These are phyloP conservation scores for Mesocentrotus franciscanus DNA, from an alignment of 53 echinoderm and acorn worm genomes.

Conservation along the genomic window DNA sequence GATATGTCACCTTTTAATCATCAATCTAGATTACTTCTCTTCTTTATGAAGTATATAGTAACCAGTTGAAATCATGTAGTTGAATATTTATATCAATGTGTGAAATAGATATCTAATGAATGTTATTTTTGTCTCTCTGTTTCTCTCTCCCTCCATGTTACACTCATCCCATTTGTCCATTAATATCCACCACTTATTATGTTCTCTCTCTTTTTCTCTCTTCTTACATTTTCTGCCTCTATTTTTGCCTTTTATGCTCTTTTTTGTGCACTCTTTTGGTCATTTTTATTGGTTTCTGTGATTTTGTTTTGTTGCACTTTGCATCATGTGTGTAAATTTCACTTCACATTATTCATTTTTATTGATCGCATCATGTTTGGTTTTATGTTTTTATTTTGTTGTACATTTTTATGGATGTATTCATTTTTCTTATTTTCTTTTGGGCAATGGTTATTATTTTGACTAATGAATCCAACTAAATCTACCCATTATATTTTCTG, in stretches of 20 bases:
- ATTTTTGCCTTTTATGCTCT: background rate
- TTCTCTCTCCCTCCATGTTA: slow-evolving; percentile 61
- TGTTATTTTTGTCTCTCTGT: slow-evolving; percentile 70
- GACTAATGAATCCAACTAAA: background rate
- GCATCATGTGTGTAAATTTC: slow-evolving; percentile 29
- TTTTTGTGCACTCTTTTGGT: slow-evolving; percentile 28
- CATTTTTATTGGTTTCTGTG: background rate
- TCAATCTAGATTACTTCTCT: background rate
- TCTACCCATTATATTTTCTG: background rate
- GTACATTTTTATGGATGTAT: background rate
- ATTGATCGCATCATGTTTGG: background rate
- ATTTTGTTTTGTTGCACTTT: background rate
- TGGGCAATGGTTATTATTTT: background rate
- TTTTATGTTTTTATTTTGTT: slow-evolving; percentile 30
- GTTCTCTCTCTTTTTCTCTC: slow-evolving; percentile 26
- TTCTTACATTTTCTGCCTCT: background rate
- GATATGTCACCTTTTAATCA: background rate
- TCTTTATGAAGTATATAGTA: background rate
- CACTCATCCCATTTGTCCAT: slow-evolving; percentile 32
- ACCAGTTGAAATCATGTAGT: slow-evolving; percentile 22
- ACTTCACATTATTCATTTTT: background rate
- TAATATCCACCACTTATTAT: background rate
- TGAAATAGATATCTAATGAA: slow-evolving; percentile 56
- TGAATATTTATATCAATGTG: slow-evolving; percentile 48
- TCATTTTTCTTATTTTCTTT: background rate